Base-by-base conservation (phyloP, 1,140 invertebrate genomes). In the Calliphora vicina region DNA sequence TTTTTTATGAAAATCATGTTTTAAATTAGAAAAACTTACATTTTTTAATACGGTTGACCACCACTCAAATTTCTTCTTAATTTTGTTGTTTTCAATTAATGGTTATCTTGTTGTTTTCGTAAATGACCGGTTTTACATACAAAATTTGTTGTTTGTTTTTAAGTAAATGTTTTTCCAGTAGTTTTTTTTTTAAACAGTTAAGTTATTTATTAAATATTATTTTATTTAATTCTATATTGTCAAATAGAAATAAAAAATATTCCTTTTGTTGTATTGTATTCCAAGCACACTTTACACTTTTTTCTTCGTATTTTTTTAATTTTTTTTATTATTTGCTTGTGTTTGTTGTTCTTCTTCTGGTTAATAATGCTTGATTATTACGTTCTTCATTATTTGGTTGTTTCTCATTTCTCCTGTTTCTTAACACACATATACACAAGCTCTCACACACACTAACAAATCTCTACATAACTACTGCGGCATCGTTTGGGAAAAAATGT, bases 391-490 rank as follows among this genome's bases (percentile, higher is more conserved):
- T n/a, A 78, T 78, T 78, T 78, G 20, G 10, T 78, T 43, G n/a
- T 45, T 20, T 78, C 42, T 43, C 25, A 23, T 78, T 45, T 78
- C 74, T 27, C 23, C 20, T 25, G n/a, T 78, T 78, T 43, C n/a
- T 78, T 42, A 43, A 78, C 74, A 78, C 74, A 78, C 74, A 78
- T 78, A 45, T 43, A 78, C 73, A 78, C 27, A 42, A 35, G n/a
- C 73, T 20, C 20, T 29, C 74, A 23, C 35, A 78, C 74, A 78
- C 74, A 78, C 74, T 45, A 25, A 78, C 42, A 13, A 78, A 78
- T 78, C 23, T 78, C n/a, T 78, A 78, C 74, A 78, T 78, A 80
- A 83, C 74, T 83, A 76, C 81, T 82, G 76, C 82, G 74, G 82
- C 82, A 83, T 73, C 82, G 82, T 29, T 45, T n/a, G 45, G 23